Conservation (phyloP, 2,797 vertebrate species). For the Myripristis murdjan region DNA sequence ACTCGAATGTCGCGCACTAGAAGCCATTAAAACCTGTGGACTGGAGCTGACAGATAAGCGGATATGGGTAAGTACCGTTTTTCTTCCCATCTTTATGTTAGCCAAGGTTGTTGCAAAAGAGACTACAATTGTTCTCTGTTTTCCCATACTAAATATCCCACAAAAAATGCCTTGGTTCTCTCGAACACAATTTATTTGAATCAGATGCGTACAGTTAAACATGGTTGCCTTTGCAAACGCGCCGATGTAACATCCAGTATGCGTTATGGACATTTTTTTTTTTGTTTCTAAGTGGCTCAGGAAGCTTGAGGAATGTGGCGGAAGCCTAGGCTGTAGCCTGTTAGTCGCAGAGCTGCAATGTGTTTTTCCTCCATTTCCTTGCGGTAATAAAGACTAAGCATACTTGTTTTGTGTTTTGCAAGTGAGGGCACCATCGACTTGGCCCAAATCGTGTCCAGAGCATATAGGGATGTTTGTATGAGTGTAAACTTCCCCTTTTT, state of each 20-base stretch:
- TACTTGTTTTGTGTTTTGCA: slow-evolving; percentile 15
- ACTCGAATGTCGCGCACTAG: slow-evolving; percentile 79
- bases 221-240: slow-evolving; percentile 1
- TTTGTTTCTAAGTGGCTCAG: slow-evolving; percentile 35
- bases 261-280: slow-evolving; percentile 3
- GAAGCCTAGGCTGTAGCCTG: slow-evolving; percentile 49
- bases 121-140: slow-evolving; percentile 6
- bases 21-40: slow-evolving; percentile 85
- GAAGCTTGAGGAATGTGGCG: slow-evolving; percentile 59
- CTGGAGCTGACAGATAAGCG: slow-evolving; percentile 83
- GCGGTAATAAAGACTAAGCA: slow-evolving; percentile 19
- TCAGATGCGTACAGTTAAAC: slow-evolving; percentile 17
- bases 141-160: not conserved
- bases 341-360: slow-evolving; percentile 74
- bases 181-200: slow-evolving; percentile 7
- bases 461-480: slow-evolving; percentile 2
- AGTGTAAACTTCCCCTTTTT: slow-evolving; percentile 22
- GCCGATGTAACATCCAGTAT: not conserved
- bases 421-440: slow-evolving; percentile 15
- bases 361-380: slow-evolving; percentile 49
- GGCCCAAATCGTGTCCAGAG: slow-evolving; percentile 1
- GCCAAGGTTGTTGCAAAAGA: slow-evolving; percentile 30
- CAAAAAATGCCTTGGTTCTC: slow-evolving; percentile 14
- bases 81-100: slow-evolving; percentile 8
- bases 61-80: slow-evolving; percentile 84